phyloP scores from a whole-genome alignment of 2,888 invertebrate genomes.

The Hydriomena furcata region DNA sequence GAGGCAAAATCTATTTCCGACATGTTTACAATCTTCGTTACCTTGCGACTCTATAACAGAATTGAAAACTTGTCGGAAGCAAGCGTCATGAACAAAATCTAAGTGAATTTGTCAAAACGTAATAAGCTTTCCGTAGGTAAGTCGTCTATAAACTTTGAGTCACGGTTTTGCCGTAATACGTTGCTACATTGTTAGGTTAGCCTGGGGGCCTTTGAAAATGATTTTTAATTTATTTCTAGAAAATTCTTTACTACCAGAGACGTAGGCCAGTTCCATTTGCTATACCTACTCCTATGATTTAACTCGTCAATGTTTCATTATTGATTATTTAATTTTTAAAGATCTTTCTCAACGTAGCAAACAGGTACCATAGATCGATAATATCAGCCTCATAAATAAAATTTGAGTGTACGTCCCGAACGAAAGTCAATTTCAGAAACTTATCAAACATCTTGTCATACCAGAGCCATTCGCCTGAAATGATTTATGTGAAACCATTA shows the following conservation, averaged over 20 bases:
- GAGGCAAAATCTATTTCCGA: conserved; percentile 50
- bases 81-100: conserved; percentile 71
- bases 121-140: conserved; percentile 67
- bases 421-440: conserved; percentile 25
- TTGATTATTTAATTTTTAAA: too few species aligned
- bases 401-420: conserved; percentile 25
- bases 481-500: conserved; percentile 43
- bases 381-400: conserved; percentile 26
- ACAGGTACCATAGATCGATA: too few species aligned
- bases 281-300: too few species aligned
- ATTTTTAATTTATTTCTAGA: conserved; percentile 19
- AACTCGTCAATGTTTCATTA: too few species aligned
- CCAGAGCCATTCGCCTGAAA: conserved; percentile 29
- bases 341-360: too few species aligned
- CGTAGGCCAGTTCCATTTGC: background rate
- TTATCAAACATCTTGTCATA: conserved; percentile 30
- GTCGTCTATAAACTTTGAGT: conserved; percentile 53
- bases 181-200: conserved; percentile 9
- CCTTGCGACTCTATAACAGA: conserved; percentile 55
- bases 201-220: conserved; percentile 4
- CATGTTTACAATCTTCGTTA: conserved; percentile 55
- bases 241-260: conserved; percentile 1
- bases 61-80: conserved; percentile 65
- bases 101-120: conserved; percentile 77
- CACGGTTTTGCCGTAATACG: conserved; percentile 15